Evolutionary conservation across 2,113 vertebrate species (phyloP).

Genomic region (Mastomys natalensis): DNA sequence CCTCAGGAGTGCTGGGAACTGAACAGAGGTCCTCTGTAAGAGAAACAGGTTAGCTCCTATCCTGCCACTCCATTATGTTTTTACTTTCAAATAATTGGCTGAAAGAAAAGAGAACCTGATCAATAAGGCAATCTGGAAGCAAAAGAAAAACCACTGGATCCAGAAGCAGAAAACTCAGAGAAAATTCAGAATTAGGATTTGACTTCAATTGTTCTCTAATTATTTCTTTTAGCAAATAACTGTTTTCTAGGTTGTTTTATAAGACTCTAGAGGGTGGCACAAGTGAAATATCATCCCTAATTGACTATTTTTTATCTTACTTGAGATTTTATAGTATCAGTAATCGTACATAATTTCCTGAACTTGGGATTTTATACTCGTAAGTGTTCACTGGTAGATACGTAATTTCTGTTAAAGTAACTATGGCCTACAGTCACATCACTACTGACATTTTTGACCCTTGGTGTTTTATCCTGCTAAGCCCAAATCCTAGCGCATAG

Average conservation of each 20-base stretch:
- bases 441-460: neutral
- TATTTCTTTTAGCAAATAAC: constrained; percentile 15
- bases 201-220: constrained; percentile 7
- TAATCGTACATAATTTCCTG: neutral
- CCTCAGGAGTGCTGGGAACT: neutral
- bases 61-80: constrained; percentile 24
- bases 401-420: constrained; percentile 44
- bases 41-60: neutral
- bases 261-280: neutral
- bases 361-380: constrained; percentile 13
- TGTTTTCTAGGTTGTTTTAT: constrained; percentile 42
- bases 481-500: neutral
- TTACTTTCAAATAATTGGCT: constrained; percentile 31
- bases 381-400: neutral
- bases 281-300: neutral
- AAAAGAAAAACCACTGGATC: constrained; percentile 13
- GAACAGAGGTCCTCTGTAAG: neutral
- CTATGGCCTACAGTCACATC: neutral
- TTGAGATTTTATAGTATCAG: neutral
- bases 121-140: constrained; percentile 6
- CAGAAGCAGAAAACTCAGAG: neutral
- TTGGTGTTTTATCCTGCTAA: neutral
- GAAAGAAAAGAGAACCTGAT: constrained; percentile 30
- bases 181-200: constrained; percentile 31
- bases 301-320: constrained; percentile 33